Conservation (phyloP, 2,888 invertebrate species). For the Lissocephala sabroskyi region DNA sequence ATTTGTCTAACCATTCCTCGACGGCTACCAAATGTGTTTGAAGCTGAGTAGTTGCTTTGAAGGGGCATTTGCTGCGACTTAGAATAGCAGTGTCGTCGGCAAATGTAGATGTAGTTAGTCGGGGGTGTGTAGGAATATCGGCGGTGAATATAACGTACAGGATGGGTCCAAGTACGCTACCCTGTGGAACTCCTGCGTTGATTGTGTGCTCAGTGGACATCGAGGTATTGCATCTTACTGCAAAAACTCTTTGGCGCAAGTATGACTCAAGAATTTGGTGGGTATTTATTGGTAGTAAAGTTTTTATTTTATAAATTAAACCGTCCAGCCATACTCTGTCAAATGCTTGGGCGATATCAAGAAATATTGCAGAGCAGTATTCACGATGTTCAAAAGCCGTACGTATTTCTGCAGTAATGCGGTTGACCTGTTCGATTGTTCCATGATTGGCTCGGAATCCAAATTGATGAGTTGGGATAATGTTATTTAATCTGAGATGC, state of each 20-base stretch:
- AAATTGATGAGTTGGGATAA: conserved; percentile 1
- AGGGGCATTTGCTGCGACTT: too few relatives aligned
- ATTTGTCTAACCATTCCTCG: not conserved
- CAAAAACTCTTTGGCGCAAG: not conserved
- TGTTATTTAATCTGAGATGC: not conserved
- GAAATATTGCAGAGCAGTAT: conserved; percentile 3
- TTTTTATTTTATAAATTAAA: not conserved
- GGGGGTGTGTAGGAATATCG: too few relatives aligned
- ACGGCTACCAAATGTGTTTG: not conserved
- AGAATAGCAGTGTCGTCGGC: too few relatives aligned
- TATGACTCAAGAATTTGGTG: not conserved
- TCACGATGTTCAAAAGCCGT: not conserved
- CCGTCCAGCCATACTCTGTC: conserved; percentile 2
- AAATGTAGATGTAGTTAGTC: too few relatives aligned
- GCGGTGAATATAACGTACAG: too few relatives aligned
- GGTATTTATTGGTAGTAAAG: too few relatives aligned
- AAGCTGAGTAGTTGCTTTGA: not conserved
- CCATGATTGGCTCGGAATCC: not conserved
- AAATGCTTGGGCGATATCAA: not conserved
- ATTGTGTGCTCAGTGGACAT: too few relatives aligned
- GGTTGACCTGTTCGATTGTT: conserved; percentile 4
- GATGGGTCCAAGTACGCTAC: too few relatives aligned
- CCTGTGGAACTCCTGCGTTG: too few relatives aligned
- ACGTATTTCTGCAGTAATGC: conserved; percentile 1
- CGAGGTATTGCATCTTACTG: conserved; percentile 1